Conservation (phyloP, 2,888 invertebrate species). For the Sinelater perroti region DNA sequence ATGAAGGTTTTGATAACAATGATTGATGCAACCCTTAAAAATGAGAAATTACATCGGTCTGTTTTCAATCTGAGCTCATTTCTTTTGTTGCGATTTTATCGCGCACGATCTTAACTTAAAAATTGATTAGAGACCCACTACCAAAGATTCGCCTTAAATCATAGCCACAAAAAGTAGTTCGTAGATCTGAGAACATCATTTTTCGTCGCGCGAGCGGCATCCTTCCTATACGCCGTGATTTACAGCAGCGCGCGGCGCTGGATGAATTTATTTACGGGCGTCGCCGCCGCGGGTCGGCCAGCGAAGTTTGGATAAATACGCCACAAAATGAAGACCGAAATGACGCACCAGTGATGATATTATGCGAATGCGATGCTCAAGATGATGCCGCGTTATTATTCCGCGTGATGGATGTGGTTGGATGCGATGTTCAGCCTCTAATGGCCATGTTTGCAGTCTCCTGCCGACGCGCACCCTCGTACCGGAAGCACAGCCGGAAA, state of each 20-base stretch:
- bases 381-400: conserved; percentile 39
- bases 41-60: no score
- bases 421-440: conserved; percentile 35
- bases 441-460: conserved; percentile 43
- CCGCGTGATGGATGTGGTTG: conserved; percentile 36
- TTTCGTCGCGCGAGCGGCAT: no score
- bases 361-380: conserved; percentile 31
- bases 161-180: no score
- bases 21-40: no score
- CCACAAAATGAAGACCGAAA: conserved; percentile 32
- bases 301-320: conserved; percentile 23
- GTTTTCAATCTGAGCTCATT: no score
- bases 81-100: no score
- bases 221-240: background rate
- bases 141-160: no score
- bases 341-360: conserved; percentile 24
- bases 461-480: conserved; percentile 37
- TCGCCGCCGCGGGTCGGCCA: conserved; percentile 12
- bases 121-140: no score
- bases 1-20: no score
- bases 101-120: no score
- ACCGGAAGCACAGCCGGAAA: conserved; percentile 46
- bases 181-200: no score
- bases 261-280: conserved; percentile 21
- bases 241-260: conserved; percentile 4